Conservation (phyloP, 2,888 invertebrate species). For the Plebejus melissa region DNA sequence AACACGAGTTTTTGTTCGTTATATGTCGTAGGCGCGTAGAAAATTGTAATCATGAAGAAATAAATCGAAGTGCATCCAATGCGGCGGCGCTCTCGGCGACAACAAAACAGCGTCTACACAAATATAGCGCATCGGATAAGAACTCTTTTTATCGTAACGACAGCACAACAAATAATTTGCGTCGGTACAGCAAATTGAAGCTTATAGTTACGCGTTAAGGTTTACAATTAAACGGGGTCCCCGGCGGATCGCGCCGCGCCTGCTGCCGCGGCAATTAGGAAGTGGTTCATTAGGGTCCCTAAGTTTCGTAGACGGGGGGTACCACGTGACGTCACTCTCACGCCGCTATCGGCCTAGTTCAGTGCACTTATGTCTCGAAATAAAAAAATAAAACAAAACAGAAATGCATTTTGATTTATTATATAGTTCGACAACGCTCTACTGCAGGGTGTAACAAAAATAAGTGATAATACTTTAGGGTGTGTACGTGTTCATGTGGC, state of each 20-base stretch:
- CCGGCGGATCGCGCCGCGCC: conserved; percentile 66
- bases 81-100: conserved; percentile 75
- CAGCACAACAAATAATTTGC: conserved; percentile 49
- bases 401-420: too few species aligned
- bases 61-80: conserved; percentile 75
- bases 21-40: conserved; percentile 53
- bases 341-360: conserved; percentile 43
- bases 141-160: conserved; percentile 49
- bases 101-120: conserved; percentile 67
- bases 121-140: conserved; percentile 49
- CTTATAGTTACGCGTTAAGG: conserved; percentile 67
- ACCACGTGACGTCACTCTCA: conserved; percentile 69
- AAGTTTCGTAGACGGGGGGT: conserved; percentile 79
- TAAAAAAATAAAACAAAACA: not conserved
- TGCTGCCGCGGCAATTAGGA: conserved; percentile 77
- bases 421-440: too few species aligned
- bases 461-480: too few species aligned
- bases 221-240: conserved; percentile 67
- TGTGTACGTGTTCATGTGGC: too few species aligned
- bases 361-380: conserved; percentile 39
- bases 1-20: conserved; percentile 58
- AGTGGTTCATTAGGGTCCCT: conserved; percentile 79
- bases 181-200: conserved; percentile 65
- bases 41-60: conserved; percentile 52
- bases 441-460: too few species aligned